Percentiles rank a stretch among this genome's conserved stretches.
phyloP scores from a whole-genome alignment of 2,888 invertebrate species.

The Kryphioiulus occultus region DNA sequence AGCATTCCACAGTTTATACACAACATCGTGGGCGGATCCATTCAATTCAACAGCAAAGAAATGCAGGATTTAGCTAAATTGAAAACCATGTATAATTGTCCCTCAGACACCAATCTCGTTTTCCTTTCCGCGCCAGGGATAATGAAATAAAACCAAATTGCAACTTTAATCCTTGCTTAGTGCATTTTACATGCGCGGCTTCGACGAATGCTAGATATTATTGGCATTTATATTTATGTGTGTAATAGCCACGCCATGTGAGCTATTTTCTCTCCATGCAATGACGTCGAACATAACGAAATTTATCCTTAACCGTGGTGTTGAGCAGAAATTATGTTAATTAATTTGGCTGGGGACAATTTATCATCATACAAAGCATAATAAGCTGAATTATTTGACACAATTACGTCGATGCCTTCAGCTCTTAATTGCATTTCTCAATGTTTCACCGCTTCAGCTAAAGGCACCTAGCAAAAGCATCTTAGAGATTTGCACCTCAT shows the following conservation, averaged over 20 bases:
- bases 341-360: not conserved
- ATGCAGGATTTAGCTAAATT: not conserved
- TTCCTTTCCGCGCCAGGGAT: not conserved
- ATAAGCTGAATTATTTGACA: not conserved
- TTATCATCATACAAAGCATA: not conserved
- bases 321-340: not conserved
- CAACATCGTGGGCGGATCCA: not conserved
- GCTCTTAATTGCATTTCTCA: not conserved
- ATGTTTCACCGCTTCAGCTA: not conserved
- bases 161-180: not conserved
- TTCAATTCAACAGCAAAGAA: not conserved
- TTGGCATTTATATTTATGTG: not conserved
- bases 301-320: not conserved
- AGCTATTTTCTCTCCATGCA: too few species aligned
- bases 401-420: not conserved
- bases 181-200: not conserved
- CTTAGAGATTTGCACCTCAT: not conserved
- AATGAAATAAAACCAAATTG: not conserved
- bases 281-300: too few species aligned
- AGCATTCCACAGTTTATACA: not conserved
- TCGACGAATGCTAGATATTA: not conserved
- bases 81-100: not conserved
- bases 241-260: too few species aligned
- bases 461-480: not conserved
- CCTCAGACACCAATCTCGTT: not conserved